Evolutionary conservation across 2,888 invertebrate species (phyloP), one percentile per base, ranked within the genome.

Genomic region (Stenurella melanura): DNA sequence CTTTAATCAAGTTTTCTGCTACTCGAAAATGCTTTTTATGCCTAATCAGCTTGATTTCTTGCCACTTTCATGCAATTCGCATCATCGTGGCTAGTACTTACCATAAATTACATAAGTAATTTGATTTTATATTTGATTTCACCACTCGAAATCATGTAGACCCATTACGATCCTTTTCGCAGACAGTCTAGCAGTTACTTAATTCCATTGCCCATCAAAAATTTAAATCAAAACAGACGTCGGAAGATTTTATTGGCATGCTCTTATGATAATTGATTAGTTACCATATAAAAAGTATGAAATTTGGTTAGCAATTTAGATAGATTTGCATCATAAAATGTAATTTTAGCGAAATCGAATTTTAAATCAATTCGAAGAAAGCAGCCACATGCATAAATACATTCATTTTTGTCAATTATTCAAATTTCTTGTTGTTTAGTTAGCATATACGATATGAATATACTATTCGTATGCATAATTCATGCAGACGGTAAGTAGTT

Each of bases 351-450:
- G 26, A 68, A 54, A 56, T 68, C 67, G 67, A 68, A 68, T 68
- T 56, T 68, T 19, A 68, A 68, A 68, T 68, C n/a, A 5, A 54
- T 68, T 68, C 67, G 56, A 68, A 50, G 67, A 68, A 68, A 64
- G 69, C 57, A 56, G 12, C 34, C 69, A 34, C 69, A 58, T 57
- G 34, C 30, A 58, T 69, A 69, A 68, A 34, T 34, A 58, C 57
- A 56, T 57, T 58, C 56, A 58, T 69, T 69, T 69, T 58, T 58
- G 69, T 69, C 69, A 69, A 69, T 69, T 69, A 69, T 69, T 69
- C 69, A 69, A 69, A 69, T 69, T 69, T 69, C 34, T 6, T 18
- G 58, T 68, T 17, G 68, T 61, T 30, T 56, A 57, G 57, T 68
- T 54, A 54, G 54, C 56, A 54, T 54, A 68, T 26, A n/a, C 67